Evolutionary conservation across 2,888 invertebrate species (phyloP).

Genomic region (Diarsia mendica): DNA sequence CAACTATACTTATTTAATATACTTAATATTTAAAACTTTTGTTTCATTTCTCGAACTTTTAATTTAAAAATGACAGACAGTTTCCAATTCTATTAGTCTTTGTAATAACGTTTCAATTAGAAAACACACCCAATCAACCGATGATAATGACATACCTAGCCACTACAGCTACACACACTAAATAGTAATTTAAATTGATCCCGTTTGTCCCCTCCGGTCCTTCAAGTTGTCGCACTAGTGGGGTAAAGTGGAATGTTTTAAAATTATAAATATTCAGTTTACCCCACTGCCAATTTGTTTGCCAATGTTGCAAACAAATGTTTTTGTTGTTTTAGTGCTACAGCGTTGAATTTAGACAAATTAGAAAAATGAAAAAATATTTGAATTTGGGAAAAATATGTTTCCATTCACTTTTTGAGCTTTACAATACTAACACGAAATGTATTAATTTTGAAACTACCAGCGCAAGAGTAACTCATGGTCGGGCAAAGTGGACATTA

Average conservation of each 20-base stretch:
- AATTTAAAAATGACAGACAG: too few relatives aligned
- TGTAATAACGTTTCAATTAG: not conserved
- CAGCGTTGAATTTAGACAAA: too few relatives aligned
- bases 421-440: not conserved
- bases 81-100: too few relatives aligned
- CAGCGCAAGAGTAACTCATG: not conserved
- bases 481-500: not conserved
- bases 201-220: not conserved
- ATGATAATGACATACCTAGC: not conserved
- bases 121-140: not conserved
- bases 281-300: too few relatives aligned
- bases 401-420: too few relatives aligned
- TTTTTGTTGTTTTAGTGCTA: too few relatives aligned
- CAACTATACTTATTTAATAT: constrained; percentile 43
- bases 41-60: constrained; percentile 22
- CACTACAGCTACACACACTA: not conserved
- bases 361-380: too few relatives aligned
- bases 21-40: constrained; percentile 10
- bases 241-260: not conserved
- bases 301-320: too few relatives aligned
- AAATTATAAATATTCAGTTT: not conserved
- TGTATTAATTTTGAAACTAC: not conserved
- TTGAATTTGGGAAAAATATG: too few relatives aligned
- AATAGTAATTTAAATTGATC: not conserved
- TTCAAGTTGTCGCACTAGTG: not conserved